Base-by-base conservation (phyloP, 1,140 invertebrate genomes). In the Artemia franciscana region DNA sequence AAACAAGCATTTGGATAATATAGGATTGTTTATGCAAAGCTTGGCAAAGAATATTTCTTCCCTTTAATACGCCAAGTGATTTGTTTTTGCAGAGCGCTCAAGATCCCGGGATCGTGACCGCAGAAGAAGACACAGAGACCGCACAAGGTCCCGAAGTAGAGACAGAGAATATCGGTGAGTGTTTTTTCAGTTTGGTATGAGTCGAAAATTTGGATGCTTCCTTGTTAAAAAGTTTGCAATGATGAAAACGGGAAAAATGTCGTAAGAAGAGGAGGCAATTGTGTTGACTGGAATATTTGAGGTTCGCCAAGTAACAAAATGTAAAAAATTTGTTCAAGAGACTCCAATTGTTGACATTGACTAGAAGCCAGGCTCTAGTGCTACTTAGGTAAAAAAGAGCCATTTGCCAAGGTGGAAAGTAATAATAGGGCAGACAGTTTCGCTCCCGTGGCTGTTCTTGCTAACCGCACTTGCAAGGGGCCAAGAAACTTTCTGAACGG, bases 91-190 rank as follows among this genome's bases (percentile, higher is more conserved):
- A 79, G 79, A 80, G 66, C 79, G 88, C 23, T 91, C 87, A 0
- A 74, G 82, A 66, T 84, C 82, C 3, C 79, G 89, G 59, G 86
- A 91, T 58, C 75, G 88, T 62, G 89, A 82, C 9, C 67, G 65
- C 68, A 80, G 77, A 70, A 79, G 71, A 68, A 79, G 78, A 66
- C 74, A 82, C 63, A 78, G 71, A 23, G 76, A 84, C 5, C 77
- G 86, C 1, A 86, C 88, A n/a, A 75, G 87, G 60, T 88, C 85
- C 23, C 78, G 85, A 25, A 85, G 84, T 62, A 77, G 86, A 2
- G 88, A 89, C 69, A 73, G 87, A 5, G 85, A 86, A 26, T 80
- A 80, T 60, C 72, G 73, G 60, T 65, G 74, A 27, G 73, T 71
- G 30, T 67, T 72, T 27, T 73, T 72, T 66, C 65, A 74, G 3